phyloP scores from a whole-genome alignment of 2,888 invertebrate species.

The Chalcis sispes region DNA sequence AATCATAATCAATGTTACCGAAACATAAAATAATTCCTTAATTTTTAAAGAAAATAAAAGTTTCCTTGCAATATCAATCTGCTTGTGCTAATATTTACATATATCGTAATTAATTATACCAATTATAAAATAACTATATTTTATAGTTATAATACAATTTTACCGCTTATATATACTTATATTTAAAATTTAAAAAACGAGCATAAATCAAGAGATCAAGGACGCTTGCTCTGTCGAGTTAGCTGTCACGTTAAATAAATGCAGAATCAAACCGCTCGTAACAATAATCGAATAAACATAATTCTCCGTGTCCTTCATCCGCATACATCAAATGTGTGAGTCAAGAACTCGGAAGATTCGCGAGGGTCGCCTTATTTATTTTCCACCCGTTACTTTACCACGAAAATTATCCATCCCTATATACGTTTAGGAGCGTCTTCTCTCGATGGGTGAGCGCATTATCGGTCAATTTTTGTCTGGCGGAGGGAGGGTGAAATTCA shows the following conservation, averaged over 20 bases:
- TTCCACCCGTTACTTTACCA: constrained; percentile 62
- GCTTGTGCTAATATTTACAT: too few species aligned
- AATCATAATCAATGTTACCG: too few species aligned
- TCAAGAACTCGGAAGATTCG: constrained; percentile 29
- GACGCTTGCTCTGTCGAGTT: too few species aligned
- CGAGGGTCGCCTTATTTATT: constrained; percentile 69
- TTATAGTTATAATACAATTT: too few species aligned
- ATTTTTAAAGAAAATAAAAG: too few species aligned
- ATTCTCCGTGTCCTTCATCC: not conserved
- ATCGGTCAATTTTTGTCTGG: constrained; percentile 74
- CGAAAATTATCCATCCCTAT: constrained; percentile 52
- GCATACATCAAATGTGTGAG: not conserved
- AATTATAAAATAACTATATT: too few species aligned
- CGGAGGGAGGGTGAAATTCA: constrained; percentile 68
- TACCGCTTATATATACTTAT: too few species aligned
- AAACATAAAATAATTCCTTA: too few species aligned
- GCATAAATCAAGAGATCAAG: too few species aligned
- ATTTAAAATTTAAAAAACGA: too few species aligned
- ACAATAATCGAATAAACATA: constrained; percentile 45
- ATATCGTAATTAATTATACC: too few species aligned
- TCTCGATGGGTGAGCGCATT: constrained; percentile 64
- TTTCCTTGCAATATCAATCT: too few species aligned
- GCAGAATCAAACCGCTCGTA: constrained; percentile 32
- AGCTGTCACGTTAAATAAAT: not conserved
- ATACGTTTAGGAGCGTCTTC: constrained; percentile 25